These are phyloP conservation scores for Thripadectes ignobilis DNA, from an alignment of 2,797 vertebrate genomes.

Conservation along the genomic window DNA sequence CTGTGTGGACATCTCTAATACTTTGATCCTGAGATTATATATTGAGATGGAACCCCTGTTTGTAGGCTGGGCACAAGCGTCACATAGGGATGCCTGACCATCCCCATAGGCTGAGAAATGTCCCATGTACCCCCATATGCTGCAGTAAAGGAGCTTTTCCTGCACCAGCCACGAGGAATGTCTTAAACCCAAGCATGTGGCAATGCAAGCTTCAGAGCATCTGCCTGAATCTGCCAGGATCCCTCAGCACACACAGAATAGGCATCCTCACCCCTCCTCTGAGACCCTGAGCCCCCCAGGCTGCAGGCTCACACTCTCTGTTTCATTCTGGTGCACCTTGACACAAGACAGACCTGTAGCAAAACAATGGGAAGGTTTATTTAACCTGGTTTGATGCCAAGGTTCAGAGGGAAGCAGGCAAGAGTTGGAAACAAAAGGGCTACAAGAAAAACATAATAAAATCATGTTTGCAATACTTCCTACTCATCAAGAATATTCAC, in stretches of 20 bases:
- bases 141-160: neutral
- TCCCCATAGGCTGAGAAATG: neutral
- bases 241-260: neutral
- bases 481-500: neutral
- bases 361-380: constrained; percentile 23
- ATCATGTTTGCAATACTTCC: neutral
- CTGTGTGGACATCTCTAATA: neutral
- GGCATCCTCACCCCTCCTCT: neutral
- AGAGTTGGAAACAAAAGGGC: neutral
- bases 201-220: neutral
- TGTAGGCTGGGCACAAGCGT: neutral
- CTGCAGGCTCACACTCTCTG: neutral
- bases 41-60: neutral
- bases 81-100: neutral
- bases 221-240: neutral
- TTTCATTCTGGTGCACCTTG: neutral
- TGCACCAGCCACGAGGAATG: neutral
- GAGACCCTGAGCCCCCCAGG: neutral
- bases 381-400: constrained; percentile 20
- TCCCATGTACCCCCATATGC: fast-evolving
- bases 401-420: neutral
- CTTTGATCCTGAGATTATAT: neutral
- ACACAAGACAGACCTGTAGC: neutral
- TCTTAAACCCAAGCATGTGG: neutral
- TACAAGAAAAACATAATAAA: neutral